These are phyloP conservation scores for Thunnus albacares DNA, from an alignment of 2,797 vertebrate species.

Conservation along the genomic window DNA sequence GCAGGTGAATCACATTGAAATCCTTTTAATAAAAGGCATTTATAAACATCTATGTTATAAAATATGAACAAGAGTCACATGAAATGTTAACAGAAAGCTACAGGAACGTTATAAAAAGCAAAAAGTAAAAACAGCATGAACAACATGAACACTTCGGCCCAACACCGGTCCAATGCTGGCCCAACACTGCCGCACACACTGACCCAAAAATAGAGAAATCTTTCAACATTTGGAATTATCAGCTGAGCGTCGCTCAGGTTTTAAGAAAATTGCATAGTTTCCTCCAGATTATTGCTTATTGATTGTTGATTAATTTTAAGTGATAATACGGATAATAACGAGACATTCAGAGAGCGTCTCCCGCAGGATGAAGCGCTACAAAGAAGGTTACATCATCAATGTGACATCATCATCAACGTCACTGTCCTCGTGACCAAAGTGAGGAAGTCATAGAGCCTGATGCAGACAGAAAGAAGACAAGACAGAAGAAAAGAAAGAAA, in stretches of 20 bases:
- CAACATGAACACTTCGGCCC: constrained; percentile 57
- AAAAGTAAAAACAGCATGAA: constrained; percentile 76
- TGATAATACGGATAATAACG: constrained; percentile 59
- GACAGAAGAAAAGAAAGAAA: constrained; percentile 37
- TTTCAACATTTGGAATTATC: constrained; percentile 75
- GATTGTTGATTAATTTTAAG: constrained; percentile 62
- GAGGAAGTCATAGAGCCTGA: constrained; percentile 37
- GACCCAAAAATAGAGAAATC: constrained; percentile 80
- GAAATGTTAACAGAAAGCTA: constrained; percentile 74
- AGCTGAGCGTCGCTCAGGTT: constrained; percentile 62
- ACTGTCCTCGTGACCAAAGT: neutral
- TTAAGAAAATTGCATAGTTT: constrained; percentile 83
- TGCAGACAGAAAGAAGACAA: constrained; percentile 56
- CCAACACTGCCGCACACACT: constrained; percentile 40
- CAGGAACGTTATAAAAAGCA: constrained; percentile 79
- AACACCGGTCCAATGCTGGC: neutral
- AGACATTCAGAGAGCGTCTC: constrained; percentile 69
- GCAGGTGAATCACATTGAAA: constrained; percentile 56
- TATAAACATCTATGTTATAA: constrained; percentile 84
- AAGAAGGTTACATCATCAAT: constrained; percentile 57
- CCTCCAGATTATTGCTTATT: constrained; percentile 79
- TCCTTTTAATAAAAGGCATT: constrained; percentile 80
- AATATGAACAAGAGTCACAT: constrained; percentile 79
- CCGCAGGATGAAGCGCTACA: constrained; percentile 62
- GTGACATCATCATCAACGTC: constrained; percentile 20